Conservation (phyloP, 2,888 invertebrate genomes). For the Vanessa cardui region DNA sequence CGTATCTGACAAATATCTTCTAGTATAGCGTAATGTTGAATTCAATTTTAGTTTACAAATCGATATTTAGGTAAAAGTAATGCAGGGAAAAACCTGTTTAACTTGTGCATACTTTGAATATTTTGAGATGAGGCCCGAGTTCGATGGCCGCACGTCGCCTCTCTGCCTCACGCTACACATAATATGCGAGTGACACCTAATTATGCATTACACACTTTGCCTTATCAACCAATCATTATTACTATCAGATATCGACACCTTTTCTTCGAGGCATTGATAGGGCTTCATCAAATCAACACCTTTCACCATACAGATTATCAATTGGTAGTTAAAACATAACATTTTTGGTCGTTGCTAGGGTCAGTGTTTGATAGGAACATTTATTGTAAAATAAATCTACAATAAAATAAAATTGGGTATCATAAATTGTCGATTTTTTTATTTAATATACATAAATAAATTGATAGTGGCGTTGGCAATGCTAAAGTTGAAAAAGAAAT, state of each 20-base stretch:
- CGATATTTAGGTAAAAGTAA: slow-evolving; percentile 73
- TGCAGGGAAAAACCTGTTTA: slow-evolving; percentile 78
- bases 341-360: no score
- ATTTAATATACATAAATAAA: slow-evolving; percentile 24
- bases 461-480: slow-evolving; percentile 15
- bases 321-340: slow-evolving; percentile 13
- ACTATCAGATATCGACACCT: slow-evolving; percentile 32
- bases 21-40: slow-evolving; percentile 10
- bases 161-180: slow-evolving; percentile 47
- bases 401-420: not conserved
- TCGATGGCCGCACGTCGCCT: slow-evolving; percentile 68
- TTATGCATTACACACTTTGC: slow-evolving; percentile 44
- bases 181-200: slow-evolving; percentile 47
- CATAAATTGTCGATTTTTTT: slow-evolving; percentile 1
- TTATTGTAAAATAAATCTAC: not conserved
- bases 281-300: slow-evolving; percentile 32
- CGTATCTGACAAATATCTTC: not conserved
- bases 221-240: slow-evolving; percentile 39
- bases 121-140: slow-evolving; percentile 76
- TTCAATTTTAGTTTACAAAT: slow-evolving; percentile 26
- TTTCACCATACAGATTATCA: slow-evolving; percentile 30
- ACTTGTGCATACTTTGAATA: slow-evolving; percentile 81
- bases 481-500: slow-evolving; percentile 29
- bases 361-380: not conserved
- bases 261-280: slow-evolving; percentile 30